These are phyloP conservation scores for Clarias pachynema DNA, from an alignment of 2,797 vertebrate species.

Conservation along the genomic window DNA sequence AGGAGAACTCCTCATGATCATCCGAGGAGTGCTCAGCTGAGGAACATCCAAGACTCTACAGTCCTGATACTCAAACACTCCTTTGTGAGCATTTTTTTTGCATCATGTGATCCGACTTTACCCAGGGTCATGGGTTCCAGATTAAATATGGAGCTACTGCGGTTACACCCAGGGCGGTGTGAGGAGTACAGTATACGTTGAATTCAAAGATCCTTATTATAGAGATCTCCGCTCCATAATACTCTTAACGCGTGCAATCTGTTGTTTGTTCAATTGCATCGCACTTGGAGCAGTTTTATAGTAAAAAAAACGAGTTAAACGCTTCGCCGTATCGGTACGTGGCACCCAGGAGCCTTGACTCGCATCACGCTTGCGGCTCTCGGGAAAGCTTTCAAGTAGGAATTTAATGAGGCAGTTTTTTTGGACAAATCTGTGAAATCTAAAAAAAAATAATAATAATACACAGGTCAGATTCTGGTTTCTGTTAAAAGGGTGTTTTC, in stretches of 20 bases:
- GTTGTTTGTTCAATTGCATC: background rate
- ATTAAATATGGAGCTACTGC: constrained; percentile 67
- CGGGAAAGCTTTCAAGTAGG: background rate
- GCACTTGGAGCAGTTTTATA: background rate
- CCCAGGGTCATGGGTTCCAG: constrained; percentile 80
- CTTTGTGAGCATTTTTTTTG: constrained; percentile 29
- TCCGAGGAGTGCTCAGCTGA: constrained; percentile 1
- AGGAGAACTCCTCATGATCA: background rate
- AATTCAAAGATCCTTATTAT: background rate
- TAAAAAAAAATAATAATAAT: too few relatives aligned
- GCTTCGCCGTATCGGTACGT: background rate
- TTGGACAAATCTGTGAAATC: too few relatives aligned
- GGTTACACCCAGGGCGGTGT: background rate
- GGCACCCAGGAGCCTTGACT: background rate
- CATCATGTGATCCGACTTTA: constrained; percentile 78
- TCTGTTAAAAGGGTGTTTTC: too few relatives aligned
- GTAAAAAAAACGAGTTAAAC: background rate
- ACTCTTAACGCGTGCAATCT: background rate
- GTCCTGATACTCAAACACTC: background rate
- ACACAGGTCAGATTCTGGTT: background rate
- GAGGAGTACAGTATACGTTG: background rate
- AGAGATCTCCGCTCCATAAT: background rate
- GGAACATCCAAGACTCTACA: background rate
- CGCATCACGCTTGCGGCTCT: background rate
- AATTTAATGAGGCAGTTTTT: background rate